Conservation (phyloP, 2,113 vertebrate genomes). For the Atractosteus spatula region DNA sequence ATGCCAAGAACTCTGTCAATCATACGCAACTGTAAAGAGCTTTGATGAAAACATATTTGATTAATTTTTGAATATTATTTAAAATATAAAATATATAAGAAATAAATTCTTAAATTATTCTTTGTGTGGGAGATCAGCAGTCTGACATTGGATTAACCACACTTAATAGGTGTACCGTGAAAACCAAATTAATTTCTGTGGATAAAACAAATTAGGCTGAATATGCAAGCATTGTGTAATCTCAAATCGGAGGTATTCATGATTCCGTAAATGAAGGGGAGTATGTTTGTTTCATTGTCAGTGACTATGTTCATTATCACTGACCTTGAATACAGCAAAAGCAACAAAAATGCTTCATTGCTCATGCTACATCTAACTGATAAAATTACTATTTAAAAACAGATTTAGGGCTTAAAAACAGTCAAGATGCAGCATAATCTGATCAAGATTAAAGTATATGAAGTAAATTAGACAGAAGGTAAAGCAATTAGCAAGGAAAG, state of each 20-base stretch:
- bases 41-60: too few relatives aligned
- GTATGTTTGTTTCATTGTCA: background rate
- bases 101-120: too few relatives aligned
- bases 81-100: too few relatives aligned
- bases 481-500: constrained; percentile 75
- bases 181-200: background rate
- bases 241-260: too few relatives aligned
- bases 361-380: constrained; percentile 26
- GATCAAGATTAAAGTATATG: constrained; percentile 59
- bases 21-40: too few relatives aligned
- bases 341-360: constrained; percentile 21
- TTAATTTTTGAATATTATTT: too few relatives aligned
- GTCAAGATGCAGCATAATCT: constrained; percentile 46
- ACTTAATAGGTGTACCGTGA: too few relatives aligned
- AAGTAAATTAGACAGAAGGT: constrained; percentile 62
- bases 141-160: too few relatives aligned
- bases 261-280: background rate
- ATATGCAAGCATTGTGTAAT: too few relatives aligned
- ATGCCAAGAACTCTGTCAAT: too few relatives aligned
- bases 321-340: constrained; percentile 21
- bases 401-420: constrained; percentile 41
- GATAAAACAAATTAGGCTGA: background rate
- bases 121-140: too few relatives aligned
- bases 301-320: constrained; percentile 14
- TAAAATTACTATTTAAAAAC: constrained; percentile 37